A percentile compares a stretch with the other conserved stretches of the same genome.
Evolutionary conservation across 2,888 invertebrate species (phyloP).

Genomic region (Eurytoma adleriae): DNA sequence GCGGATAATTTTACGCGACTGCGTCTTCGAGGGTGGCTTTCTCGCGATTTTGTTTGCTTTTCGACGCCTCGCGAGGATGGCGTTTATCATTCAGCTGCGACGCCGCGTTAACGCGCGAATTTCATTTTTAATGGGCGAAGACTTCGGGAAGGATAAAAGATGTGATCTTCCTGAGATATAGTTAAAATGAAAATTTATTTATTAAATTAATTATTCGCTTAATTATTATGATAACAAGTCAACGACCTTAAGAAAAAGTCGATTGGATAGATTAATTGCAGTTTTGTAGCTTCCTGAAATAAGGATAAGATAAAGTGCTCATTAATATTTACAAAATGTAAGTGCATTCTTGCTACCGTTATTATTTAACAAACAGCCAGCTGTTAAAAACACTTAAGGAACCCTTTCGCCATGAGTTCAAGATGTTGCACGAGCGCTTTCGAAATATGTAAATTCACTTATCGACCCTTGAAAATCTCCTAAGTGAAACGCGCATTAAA

Average conservation of each 20-base stretch:
- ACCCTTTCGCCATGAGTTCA: conserved; percentile 40
- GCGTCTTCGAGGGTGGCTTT: conserved; percentile 25
- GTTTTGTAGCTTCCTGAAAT: neutral
- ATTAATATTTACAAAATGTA: conserved; percentile 22
- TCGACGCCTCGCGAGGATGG: conserved; percentile 7
- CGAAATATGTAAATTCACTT: conserved; percentile 49
- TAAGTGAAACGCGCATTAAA: conserved; percentile 31
- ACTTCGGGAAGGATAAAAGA: too few species aligned
- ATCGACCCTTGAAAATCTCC: conserved; percentile 39
- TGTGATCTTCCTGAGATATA: too few species aligned
- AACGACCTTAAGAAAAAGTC: neutral
- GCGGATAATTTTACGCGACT: conserved; percentile 70
- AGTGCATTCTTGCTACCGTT: neutral
- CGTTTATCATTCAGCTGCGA: too few species aligned
- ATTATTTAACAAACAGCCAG: conserved; percentile 16
- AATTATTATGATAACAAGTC: too few species aligned
- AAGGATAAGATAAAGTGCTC: neutral
- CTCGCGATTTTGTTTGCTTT: conserved; percentile 13
- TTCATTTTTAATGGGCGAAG: too few species aligned
- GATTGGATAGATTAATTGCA: too few species aligned
- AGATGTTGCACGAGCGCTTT: conserved; percentile 23
- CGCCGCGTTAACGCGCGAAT: too few species aligned
- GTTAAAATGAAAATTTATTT: too few species aligned
- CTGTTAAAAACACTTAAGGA: conserved; percentile 41
- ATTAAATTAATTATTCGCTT: too few species aligned